These are phyloP conservation scores for Drosophila mayaguana DNA, from an alignment of 2,888 invertebrate genomes.

Conservation along the genomic window DNA sequence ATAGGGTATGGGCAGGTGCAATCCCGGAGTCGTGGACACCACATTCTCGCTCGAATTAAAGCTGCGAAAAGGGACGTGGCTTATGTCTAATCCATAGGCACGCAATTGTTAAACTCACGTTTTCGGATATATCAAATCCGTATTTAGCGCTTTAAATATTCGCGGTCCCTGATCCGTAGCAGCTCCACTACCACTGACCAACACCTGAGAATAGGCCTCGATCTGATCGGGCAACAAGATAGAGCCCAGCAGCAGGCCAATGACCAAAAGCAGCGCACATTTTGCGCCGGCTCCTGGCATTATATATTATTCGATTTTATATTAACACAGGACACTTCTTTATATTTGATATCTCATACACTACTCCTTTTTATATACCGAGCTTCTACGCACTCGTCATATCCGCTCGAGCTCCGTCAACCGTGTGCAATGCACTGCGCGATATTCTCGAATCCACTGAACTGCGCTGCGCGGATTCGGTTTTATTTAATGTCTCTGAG, in stretches of 20 bases:
- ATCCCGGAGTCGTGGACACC: slow-evolving; percentile 60
- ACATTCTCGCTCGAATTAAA: slow-evolving; percentile 82
- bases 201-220: slow-evolving; percentile 77
- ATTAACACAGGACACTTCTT: slow-evolving; percentile 45
- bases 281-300: slow-evolving; percentile 47
- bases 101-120: slow-evolving; percentile 70
- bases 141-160: slow-evolving; percentile 82
- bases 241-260: slow-evolving; percentile 25
- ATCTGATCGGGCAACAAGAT: slow-evolving; percentile 19
- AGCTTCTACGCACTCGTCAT: slow-evolving; percentile 52
- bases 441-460: slow-evolving; percentile 55
- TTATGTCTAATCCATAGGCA: neutral
- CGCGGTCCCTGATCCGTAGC: slow-evolving; percentile 72
- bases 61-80: slow-evolving; percentile 48
- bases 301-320: slow-evolving; percentile 15
- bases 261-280: slow-evolving; percentile 42
- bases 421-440: slow-evolving; percentile 52
- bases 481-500: slow-evolving; percentile 59
- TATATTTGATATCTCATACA: neutral
- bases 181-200: slow-evolving; percentile 57
- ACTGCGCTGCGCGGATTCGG: slow-evolving; percentile 37
- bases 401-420: slow-evolving; percentile 48
- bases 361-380: slow-evolving; percentile 1
- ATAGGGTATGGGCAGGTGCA: slow-evolving; percentile 61
- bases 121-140: slow-evolving; percentile 83